Evolutionary conservation across 2,797 vertebrate genomes (phyloP), one percentile per base, ranked within the genome.

Genomic region (Agapornis canus): DNA sequence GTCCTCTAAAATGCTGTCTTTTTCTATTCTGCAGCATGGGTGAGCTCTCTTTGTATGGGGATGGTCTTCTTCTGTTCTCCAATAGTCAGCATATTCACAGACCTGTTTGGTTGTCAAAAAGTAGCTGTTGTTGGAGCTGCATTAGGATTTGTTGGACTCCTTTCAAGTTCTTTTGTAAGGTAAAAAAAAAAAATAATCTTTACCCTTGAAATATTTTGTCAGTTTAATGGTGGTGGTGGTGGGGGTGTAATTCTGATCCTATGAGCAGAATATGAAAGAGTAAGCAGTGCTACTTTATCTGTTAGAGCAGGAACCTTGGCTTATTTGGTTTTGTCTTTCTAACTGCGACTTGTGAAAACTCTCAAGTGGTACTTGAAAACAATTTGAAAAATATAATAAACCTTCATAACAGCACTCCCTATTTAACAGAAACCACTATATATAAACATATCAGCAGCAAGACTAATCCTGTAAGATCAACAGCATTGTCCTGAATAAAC

Each of bases 1-100:
- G 6, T 59, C 27, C 94, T 63, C 52, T 94, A 70, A 91, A 51
- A 39, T 14, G 4, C 27, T 47, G 12, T 49, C 17, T 22, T 40
- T 32, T 71, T 71, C 64, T 92, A 15, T 96, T 93, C 82, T 96
- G 64, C 98, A 99, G 99, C 99, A 1, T 99, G 98, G 99, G 99
- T 99, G 75, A 98, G 98, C 94, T 99, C 99, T 42, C 98, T 99
- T 49, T 99, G 98, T 60, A 99, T 99, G 99, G 99, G 99, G 13
- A 99, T 99, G 99, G 99, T 99, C 97, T 99, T 99, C 98, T 99
- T 99, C 97, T 99, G 99, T 95, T 99, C 99, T 54, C 99, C 99
- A 7, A 98, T 99, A 65, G 99, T 99, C 97, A 99, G 99, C 60
- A 80, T 99, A 95, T 99, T 99, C 98, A 99, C 99, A 5, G 99